phyloP scores from a whole-genome alignment of 2,888 invertebrate species.

The Cyrtodaria siliqua region DNA sequence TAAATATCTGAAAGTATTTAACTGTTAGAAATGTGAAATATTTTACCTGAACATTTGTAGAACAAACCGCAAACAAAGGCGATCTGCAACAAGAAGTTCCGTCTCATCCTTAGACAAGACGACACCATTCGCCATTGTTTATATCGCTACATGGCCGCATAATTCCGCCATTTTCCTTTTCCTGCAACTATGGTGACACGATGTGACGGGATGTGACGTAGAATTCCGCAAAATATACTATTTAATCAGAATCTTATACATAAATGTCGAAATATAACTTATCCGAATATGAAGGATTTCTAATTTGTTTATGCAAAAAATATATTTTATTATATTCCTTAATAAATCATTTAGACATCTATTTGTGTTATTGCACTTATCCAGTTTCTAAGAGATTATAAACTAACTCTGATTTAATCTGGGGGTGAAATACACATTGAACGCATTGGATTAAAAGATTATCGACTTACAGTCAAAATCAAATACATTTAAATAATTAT shows the following conservation, averaged over 20 bases:
- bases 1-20: no score
- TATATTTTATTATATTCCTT: no score
- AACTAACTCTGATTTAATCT: conserved; percentile 23
- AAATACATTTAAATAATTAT: no score
- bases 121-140: conserved; percentile 49
- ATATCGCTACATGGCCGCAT: conserved; percentile 1
- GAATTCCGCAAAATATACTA: no score
- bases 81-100: conserved; percentile 6
- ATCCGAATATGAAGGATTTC: no score
- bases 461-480: conserved; percentile 35
- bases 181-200: conserved; percentile 55
- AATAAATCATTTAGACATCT: no score
- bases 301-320: no score
- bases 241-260: no score
- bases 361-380: conserved; percentile 11
- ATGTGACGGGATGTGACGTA: no score
- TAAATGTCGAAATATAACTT: no score
- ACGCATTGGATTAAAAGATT: conserved; percentile 32
- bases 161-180: conserved; percentile 43
- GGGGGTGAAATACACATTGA: conserved; percentile 23
- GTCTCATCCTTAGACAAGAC: conserved; percentile 34
- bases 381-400: conserved; percentile 48
- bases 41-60: conserved; percentile 35
- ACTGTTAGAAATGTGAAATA: neutral
- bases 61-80: conserved; percentile 16